Base-by-base conservation (phyloP, 2,797 vertebrate species). In the Periparus ater region DNA sequence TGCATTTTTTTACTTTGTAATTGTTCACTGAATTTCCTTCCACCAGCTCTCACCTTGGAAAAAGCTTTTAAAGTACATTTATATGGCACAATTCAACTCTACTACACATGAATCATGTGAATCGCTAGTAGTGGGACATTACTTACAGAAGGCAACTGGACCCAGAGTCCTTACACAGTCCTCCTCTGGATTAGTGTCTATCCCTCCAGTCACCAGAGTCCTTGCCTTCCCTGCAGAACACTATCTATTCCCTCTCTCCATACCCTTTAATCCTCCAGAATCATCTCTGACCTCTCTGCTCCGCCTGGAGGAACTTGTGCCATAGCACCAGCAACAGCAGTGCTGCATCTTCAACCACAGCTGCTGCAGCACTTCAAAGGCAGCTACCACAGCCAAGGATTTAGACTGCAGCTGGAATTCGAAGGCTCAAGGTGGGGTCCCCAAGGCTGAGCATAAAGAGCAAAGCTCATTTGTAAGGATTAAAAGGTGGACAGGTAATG, bases 401-500 rank as follows among this genome's bases (percentile, higher is more conserved):
- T 95, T 94, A 82, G 71, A 29, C 71, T 71, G 83, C 96, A 95
- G 91, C 96, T 96, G 96, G 89, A 96, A 96, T 95, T 73, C 0
- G 0, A 70, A 50, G 48, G 88, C 85, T 93, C 57, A 25, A 73
- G 91, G 83, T 87, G 85, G 60, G 61, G 94, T 86, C 88, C 44
- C 48, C 19, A 36, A 76, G 60, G 88, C 83, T 71, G 61, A 96
- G 74, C 54, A 75, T 89, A 95, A 93, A 91, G 82, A 94, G 67
- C 42, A 91, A 74, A 90, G 77, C 93, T 93, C 96, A 95, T 97
- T 95, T 96, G 93, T 96, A 97, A 96, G 91, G 96, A 97, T 97
- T 96, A 97, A 93, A 96, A 74, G 1, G 7, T 74, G 88, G 96
- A 97, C 96, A 96, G 95, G 91, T 95, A 95, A 96, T 96, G 91